Evolutionary conservation across 2,113 vertebrate species (phyloP).

Genomic region (Archocentrus centrarchus): DNA sequence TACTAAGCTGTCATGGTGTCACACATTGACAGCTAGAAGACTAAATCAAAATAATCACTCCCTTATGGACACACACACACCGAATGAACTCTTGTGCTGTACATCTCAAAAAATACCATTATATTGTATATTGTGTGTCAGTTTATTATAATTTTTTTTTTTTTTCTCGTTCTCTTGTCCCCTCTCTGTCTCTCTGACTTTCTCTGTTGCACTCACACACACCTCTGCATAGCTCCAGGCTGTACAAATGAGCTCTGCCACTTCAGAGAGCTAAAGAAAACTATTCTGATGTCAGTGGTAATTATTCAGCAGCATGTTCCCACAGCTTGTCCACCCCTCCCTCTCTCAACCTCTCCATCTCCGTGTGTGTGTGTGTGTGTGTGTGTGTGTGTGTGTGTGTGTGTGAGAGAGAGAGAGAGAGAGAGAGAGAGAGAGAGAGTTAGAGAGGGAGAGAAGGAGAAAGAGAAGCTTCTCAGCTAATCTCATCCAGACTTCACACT

Average conservation of each 20-base stretch:
- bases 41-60: constrained; percentile 67
- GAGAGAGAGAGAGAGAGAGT: constrained; percentile 31
- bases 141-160: neutral
- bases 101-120: neutral
- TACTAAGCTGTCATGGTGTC: constrained; percentile 70
- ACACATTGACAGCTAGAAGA: constrained; percentile 58
- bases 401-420: neutral
- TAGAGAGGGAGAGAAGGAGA: neutral
- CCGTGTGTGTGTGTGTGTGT: constrained; percentile 24
- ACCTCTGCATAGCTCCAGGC: constrained; percentile 69
- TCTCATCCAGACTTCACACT: constrained; percentile 79
- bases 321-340: constrained; percentile 59
- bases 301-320: constrained; percentile 78
- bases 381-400: constrained; percentile 2
- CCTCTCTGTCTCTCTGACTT: neutral
- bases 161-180: neutral
- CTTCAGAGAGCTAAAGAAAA: constrained; percentile 82
- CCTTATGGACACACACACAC: constrained; percentile 10
- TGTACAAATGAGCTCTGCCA: constrained; percentile 82
- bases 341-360: constrained; percentile 15
- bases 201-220: constrained; percentile 24
- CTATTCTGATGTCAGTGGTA: constrained; percentile 78
- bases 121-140: neutral
- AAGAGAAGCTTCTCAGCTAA: constrained; percentile 67
- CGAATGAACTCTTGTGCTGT: neutral